Conservation (phyloP, 2,113 vertebrate species). For the Gasterosteus aculeatus region DNA sequence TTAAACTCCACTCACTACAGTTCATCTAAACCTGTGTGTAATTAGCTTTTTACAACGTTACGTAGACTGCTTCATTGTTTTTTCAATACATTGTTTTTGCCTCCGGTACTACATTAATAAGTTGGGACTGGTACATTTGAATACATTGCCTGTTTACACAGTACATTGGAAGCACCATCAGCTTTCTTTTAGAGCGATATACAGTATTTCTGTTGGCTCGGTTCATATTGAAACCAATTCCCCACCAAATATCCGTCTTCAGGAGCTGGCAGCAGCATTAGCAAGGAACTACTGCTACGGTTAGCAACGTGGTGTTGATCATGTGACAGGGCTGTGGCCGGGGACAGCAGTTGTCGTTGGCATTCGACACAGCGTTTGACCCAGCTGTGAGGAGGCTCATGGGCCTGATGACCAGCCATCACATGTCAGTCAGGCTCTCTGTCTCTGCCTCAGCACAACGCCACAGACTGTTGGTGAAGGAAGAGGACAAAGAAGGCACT, state of each 20-base stretch:
- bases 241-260: too few relatives aligned
- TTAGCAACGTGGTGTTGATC: neutral
- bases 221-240: too few relatives aligned
- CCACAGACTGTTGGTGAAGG: neutral
- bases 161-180: neutral
- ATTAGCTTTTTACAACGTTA: neutral
- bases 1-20: neutral
- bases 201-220: neutral
- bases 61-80: too few relatives aligned
- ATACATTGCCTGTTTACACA: neutral
- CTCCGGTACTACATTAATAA: neutral
- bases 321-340: slow-evolving; percentile 2
- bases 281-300: neutral
- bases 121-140: neutral
- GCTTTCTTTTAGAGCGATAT: neutral
- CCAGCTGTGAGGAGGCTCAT: slow-evolving; percentile 9
- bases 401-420: slow-evolving; percentile 25
- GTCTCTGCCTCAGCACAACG: neutral
- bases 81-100: neutral
- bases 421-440: slow-evolving; percentile 23
- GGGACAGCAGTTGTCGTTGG: slow-evolving; percentile 1
- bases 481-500: slow-evolving; percentile 2
- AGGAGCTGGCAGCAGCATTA: neutral
- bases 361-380: slow-evolving; percentile 28
- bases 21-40: neutral